phyloP scores from a whole-genome alignment of 2,797 vertebrate genomes.

The Eospalax fontanierii region DNA sequence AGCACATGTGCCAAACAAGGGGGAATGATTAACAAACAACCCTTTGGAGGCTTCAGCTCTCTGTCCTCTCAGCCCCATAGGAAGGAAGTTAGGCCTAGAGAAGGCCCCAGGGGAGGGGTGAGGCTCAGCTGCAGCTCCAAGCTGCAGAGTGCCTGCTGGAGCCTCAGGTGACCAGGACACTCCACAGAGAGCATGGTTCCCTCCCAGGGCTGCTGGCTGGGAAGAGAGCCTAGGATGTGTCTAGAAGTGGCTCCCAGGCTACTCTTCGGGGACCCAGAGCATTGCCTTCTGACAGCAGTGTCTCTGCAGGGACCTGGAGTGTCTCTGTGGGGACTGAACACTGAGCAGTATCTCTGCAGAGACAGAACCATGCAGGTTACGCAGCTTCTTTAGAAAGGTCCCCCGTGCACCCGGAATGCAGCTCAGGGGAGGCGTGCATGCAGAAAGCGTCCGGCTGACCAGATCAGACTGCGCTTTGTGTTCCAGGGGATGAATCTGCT shows the following conservation, averaged over 20 bases:
- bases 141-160: neutral
- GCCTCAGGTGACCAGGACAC: neutral
- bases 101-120: neutral
- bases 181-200: neutral
- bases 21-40: neutral
- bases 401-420: neutral
- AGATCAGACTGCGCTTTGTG: neutral
- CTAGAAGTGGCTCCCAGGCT: slow-evolving; percentile 34
- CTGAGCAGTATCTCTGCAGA: neutral
- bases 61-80: fast-evolving
- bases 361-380: neutral
- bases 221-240: neutral
- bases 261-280: neutral
- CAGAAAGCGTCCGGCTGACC: neutral
- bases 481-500: neutral
- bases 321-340: neutral
- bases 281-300: neutral
- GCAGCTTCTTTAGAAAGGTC: neutral
- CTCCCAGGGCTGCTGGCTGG: slow-evolving; percentile 34
- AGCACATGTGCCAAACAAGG: neutral
- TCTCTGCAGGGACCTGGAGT: neutral
- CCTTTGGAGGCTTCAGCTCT: neutral
- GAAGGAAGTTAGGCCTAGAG: fast-evolving
- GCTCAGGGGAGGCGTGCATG: neutral
- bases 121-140: no score